Evolutionary conservation across 2,888 invertebrate species (phyloP).

Genomic region (Holacanthella duospinosa): DNA sequence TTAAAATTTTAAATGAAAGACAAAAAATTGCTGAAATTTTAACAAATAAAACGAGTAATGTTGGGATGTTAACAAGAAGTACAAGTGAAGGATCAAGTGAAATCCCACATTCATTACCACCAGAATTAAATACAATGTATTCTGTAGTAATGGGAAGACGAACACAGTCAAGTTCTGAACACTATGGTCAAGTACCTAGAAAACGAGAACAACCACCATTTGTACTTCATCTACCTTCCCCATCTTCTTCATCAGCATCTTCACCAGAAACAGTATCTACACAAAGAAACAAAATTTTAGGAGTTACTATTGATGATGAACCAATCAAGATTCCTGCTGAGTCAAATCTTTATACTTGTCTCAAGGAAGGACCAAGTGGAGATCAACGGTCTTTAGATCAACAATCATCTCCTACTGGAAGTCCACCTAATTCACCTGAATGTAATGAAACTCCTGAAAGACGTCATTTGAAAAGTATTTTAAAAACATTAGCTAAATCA

Average conservation of each 20-base stretch:
- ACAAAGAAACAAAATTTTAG: no score
- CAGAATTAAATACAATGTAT: constrained; percentile 15
- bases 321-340: constrained; percentile 13
- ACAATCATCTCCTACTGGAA: constrained; percentile 13
- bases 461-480: constrained; percentile 68
- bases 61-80: constrained; percentile 58
- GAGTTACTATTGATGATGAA: constrained; percentile 12
- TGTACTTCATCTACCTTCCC: constrained; percentile 11
- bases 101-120: constrained; percentile 11
- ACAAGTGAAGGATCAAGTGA: constrained; percentile 62
- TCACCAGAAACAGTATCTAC: neutral
- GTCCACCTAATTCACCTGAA: constrained; percentile 47
- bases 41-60: constrained; percentile 39
- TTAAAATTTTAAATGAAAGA: constrained; percentile 76
- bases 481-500: constrained; percentile 64
- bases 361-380: constrained; percentile 18
- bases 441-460: constrained; percentile 74
- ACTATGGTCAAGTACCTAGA: constrained; percentile 11
- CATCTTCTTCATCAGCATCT: constrained; percentile 12
- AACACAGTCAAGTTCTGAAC: constrained; percentile 33
- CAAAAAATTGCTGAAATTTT: constrained; percentile 68
- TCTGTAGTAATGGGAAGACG: constrained; percentile 22
- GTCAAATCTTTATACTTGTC: constrained; percentile 30
- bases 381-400: neutral
- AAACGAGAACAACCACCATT: neutral